Conservation (phyloP, 1,140 invertebrate species). For the Caenorhabditis remanei region DNA sequence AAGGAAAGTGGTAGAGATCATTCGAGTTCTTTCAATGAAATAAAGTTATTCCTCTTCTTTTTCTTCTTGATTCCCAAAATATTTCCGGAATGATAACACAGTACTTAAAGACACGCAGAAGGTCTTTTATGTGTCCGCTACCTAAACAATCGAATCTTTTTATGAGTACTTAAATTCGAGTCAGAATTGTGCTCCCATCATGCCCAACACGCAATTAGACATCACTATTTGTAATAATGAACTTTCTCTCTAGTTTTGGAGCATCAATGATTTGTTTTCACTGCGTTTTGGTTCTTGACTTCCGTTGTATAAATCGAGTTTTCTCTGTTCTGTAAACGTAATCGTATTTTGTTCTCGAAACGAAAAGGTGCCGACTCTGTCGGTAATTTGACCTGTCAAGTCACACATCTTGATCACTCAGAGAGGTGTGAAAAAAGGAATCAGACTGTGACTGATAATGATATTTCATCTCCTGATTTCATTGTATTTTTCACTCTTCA, state of each 20-base stretch:
- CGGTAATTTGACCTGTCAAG: neutral
- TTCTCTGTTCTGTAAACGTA: too few species aligned
- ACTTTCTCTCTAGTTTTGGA: neutral
- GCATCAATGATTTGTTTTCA: neutral
- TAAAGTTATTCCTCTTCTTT: slow-evolving; percentile 17
- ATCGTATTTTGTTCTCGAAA: too few species aligned
- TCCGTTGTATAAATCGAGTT: neutral
- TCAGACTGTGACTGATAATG: neutral
- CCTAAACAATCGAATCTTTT: slow-evolving; percentile 52
- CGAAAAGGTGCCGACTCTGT: too few species aligned
- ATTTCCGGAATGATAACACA: slow-evolving; percentile 22
- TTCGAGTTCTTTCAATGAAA: neutral
- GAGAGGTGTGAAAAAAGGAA: neutral
- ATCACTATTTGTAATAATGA: slow-evolving; percentile 34
- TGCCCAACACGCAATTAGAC: neutral
- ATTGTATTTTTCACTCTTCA: neutral
- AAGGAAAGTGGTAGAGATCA: slow-evolving; percentile 45
- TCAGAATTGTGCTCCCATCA: slow-evolving; percentile 24
- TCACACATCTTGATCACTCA: slow-evolving; percentile 12
- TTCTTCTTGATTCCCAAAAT: neutral
- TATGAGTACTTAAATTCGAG: slow-evolving; percentile 53
- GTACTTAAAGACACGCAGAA: slow-evolving; percentile 30
- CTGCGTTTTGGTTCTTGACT: too few species aligned
- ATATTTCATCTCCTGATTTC: neutral
- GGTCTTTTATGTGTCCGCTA: slow-evolving; percentile 46